Conservation (phyloP, 2,113 vertebrate genomes). For the Macrotis lagotis region DNA sequence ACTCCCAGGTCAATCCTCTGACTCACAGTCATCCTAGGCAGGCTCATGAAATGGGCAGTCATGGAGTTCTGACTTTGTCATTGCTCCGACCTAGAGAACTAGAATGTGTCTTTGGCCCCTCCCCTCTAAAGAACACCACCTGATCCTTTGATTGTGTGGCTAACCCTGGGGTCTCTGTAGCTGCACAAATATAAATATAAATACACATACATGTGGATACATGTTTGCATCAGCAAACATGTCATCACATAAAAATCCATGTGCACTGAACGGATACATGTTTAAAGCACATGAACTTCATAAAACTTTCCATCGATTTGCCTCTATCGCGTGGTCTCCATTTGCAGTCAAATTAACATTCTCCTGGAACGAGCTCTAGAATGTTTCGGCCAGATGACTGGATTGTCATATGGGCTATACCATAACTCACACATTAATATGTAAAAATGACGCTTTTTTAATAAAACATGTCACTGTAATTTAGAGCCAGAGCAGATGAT, state of each 20-base stretch:
- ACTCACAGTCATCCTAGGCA: background rate
- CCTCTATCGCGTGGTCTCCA: constrained; percentile 62
- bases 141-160: constrained; percentile 30
- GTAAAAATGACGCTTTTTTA: constrained; percentile 80
- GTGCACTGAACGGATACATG: constrained; percentile 65
- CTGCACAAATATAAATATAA: constrained; percentile 54
- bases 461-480: constrained; percentile 83
- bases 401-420: constrained; percentile 74
- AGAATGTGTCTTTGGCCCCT: constrained; percentile 37
- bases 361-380: constrained; percentile 51
- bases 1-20: background rate
- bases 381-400: constrained; percentile 74
- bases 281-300: constrained; percentile 71
- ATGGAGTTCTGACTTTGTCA: constrained; percentile 7
- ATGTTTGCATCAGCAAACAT: background rate
- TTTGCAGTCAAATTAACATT: constrained; percentile 70
- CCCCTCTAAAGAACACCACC: background rate
- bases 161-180: constrained; percentile 38
- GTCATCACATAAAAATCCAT: constrained; percentile 69
- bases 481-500: constrained; percentile 81
- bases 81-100: constrained; percentile 41
- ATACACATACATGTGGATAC: background rate
- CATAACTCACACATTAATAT: constrained; percentile 77
- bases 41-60: constrained; percentile 49
- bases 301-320: constrained; percentile 75